phyloP scores from a whole-genome alignment of 2,797 vertebrate species.

The Macroramphosus scolopax region DNA sequence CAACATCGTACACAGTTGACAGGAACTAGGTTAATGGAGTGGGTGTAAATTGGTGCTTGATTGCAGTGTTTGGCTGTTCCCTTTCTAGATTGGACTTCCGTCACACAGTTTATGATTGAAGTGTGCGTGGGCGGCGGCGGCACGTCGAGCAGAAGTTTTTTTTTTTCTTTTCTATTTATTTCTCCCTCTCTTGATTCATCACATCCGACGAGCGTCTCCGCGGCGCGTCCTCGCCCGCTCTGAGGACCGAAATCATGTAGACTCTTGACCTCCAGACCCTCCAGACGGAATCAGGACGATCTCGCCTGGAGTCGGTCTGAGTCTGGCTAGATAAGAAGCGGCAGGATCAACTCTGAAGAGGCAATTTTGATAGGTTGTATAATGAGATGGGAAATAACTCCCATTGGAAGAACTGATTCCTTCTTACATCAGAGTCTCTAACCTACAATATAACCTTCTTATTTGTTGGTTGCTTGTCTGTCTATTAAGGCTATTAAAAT shows the following conservation, averaged over 20 bases:
- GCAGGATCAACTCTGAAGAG: slow-evolving; percentile 30
- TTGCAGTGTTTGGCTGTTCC: slow-evolving; percentile 46
- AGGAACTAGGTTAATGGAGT: slow-evolving; percentile 55
- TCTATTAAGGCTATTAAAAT: no score
- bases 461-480: no score
- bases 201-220: slow-evolving; percentile 8
- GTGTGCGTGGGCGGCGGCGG: slow-evolving; percentile 39
- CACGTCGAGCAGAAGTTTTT: slow-evolving; percentile 30
- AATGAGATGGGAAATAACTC: slow-evolving; percentile 17
- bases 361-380: slow-evolving; percentile 20
- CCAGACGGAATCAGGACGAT: slow-evolving; percentile 20
- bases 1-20: neutral
- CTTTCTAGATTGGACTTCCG: slow-evolving; percentile 44
- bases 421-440: neutral
- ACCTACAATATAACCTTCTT: neutral
- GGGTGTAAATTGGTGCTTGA: slow-evolving; percentile 60
- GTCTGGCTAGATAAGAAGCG: slow-evolving; percentile 12
- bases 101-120: slow-evolving; percentile 52
- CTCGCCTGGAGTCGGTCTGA: slow-evolving; percentile 11
- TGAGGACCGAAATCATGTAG: no score
- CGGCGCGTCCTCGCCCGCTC: neutral
- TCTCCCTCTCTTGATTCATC: slow-evolving; percentile 25
- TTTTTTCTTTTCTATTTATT: slow-evolving; percentile 24
- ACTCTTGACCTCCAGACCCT: slow-evolving; percentile 24
- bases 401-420: slow-evolving; percentile 6